A percentile compares a stretch with the other conserved stretches of the same genome.
Evolutionary conservation across 2,888 invertebrate genomes (phyloP).

Genomic region (Agrotis exclamationis): DNA sequence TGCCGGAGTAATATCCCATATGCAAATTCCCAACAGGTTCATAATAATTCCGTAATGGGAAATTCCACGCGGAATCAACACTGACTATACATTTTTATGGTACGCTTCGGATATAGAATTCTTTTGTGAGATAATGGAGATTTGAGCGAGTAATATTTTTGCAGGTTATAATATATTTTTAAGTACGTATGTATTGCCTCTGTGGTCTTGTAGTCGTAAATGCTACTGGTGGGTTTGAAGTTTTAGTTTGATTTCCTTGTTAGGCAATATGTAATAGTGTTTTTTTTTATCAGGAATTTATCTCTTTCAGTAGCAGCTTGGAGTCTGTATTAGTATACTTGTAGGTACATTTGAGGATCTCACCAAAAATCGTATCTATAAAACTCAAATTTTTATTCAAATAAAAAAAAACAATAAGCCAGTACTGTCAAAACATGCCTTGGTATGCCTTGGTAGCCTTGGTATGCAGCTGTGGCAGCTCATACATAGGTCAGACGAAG

Average conservation of each 20-base stretch:
- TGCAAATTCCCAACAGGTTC: slow-evolving; percentile 59
- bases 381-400: no score
- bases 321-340: no score
- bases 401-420: slow-evolving; percentile 1
- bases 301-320: not conserved
- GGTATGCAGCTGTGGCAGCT: no score
- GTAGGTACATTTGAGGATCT: not conserved
- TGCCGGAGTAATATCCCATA: slow-evolving; percentile 48
- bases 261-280: not conserved
- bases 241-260: not conserved
- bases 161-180: not conserved
- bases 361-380: not conserved
- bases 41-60: slow-evolving; percentile 60
- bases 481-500: no score
- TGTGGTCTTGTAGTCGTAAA: not conserved
- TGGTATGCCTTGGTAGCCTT: no score
- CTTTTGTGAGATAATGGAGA: slow-evolving; percentile 32
- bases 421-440: no score
- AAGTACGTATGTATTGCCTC: not conserved
- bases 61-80: slow-evolving; percentile 41
- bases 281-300: not conserved
- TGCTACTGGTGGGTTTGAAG: no score
- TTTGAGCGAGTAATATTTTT: slow-evolving; percentile 24
- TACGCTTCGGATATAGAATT: slow-evolving; percentile 21
- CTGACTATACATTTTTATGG: slow-evolving; percentile 43